Percentiles rank a stretch among this genome's conserved stretches.
phyloP scores from a whole-genome alignment of 2,888 invertebrate species.

The Cheilosia scutellata region DNA sequence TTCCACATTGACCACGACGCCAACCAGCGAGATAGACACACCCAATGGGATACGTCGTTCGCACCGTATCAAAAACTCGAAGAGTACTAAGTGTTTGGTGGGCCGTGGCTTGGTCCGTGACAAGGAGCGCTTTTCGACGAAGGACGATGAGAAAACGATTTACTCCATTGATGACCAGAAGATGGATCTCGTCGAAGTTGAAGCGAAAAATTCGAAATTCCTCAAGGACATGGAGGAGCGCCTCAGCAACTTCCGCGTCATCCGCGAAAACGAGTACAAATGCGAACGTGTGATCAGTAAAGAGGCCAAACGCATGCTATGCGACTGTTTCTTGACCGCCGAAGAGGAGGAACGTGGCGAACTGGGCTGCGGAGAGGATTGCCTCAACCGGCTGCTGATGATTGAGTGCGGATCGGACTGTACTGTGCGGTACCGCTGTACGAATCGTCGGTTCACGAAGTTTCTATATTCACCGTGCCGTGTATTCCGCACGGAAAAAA shows the following conservation, averaged over 20 bases:
- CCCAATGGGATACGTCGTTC: conserved; percentile 87
- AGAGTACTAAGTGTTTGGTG: conserved; percentile 82
- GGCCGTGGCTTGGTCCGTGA: conserved; percentile 88
- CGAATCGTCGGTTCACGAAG: conserved; percentile 97
- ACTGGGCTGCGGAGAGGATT: conserved; percentile 96
- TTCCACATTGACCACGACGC: conserved; percentile 40
- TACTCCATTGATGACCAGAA: conserved; percentile 83
- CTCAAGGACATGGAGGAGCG: conserved; percentile 84
- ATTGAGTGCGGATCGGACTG: conserved; percentile 98
- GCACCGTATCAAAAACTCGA: conserved; percentile 90
- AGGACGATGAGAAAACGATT: conserved; percentile 81
- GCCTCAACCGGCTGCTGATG: conserved; percentile 98
- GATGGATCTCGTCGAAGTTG: conserved; percentile 81
- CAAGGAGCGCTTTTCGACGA: conserved; percentile 82
- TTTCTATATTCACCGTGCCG: conserved; percentile 93
- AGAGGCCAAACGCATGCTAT: conserved; percentile 96
- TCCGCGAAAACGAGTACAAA: conserved; percentile 94
- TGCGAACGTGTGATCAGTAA: conserved; percentile 93
- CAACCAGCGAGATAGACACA: conserved; percentile 60
- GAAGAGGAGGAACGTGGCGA: conserved; percentile 94
- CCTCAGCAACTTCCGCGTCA: conserved; percentile 90
- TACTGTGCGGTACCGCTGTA: conserved; percentile 94
- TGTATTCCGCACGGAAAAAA: conserved; percentile 95
- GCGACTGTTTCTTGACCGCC: conserved; percentile 96
- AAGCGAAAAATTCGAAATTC: conserved; percentile 82